Conservation (phyloP, 35 echinoderm and acorn worm species). For the Apostichopus parvimensis region DNA sequence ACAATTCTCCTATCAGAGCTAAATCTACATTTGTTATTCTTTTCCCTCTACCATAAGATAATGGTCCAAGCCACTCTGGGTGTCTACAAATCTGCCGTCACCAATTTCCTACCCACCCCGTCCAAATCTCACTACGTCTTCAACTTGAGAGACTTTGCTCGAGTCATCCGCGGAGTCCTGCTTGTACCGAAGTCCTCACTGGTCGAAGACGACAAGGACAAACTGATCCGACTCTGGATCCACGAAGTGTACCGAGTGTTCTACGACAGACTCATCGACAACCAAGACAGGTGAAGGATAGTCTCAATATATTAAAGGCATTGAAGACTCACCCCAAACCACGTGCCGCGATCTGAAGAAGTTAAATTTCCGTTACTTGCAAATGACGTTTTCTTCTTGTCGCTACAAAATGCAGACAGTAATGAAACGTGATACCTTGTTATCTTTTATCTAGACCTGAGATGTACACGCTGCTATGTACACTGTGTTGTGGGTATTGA, state of each 20-base stretch:
- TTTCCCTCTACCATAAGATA: slow-evolving; percentile 52
- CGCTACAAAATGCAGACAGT: no score
- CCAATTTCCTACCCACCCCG: slow-evolving; percentile 92
- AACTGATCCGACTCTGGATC: slow-evolving; percentile 93
- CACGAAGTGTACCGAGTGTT: slow-evolving; percentile 98
- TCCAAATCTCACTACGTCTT: slow-evolving; percentile 99
- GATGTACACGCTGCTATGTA: no score
- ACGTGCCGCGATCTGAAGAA: no score
- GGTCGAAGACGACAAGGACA: slow-evolving; percentile 94
- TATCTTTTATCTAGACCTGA: no score
- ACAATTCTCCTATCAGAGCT: no score
- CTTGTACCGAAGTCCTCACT: slow-evolving; percentile 74
- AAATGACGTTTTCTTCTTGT: no score
- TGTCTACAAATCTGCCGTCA: slow-evolving; percentile 94
- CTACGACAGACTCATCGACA: slow-evolving; percentile 92
- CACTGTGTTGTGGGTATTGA: no score
- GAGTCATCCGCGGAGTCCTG: slow-evolving; percentile 94
- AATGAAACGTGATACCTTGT: no score
- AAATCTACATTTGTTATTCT: no score
- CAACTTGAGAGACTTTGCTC: slow-evolving; percentile 98
- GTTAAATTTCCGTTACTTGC: no score
- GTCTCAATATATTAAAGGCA: no score
- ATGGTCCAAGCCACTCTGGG: slow-evolving; percentile 94
- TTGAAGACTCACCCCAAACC: no score
- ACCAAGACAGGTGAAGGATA: slow-evolving; percentile 85